Percentiles rank a stretch among this genome's conserved stretches.
Conservation (phyloP, 2,113 vertebrate species). For the Triplophysa siluroides region DNA sequence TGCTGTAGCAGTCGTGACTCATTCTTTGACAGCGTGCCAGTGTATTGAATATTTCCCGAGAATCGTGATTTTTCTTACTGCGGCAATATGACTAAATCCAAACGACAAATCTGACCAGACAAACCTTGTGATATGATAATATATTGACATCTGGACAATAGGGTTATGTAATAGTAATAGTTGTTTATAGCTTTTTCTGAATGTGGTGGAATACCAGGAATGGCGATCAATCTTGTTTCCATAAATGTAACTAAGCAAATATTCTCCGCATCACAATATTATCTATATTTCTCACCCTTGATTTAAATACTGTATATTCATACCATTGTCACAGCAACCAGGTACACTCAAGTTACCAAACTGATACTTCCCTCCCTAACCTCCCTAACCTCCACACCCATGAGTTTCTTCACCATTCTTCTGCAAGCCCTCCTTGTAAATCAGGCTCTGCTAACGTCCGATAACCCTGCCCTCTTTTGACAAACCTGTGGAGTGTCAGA, state of each 20-base stretch:
- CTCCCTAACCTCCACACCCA: conserved; percentile 5
- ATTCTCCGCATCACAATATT: neutral
- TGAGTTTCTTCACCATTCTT: neutral
- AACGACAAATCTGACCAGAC: neutral
- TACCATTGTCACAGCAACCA: neutral
- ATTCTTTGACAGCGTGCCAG: neutral
- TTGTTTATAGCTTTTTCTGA: too few relatives aligned
- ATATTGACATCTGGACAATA: neutral
- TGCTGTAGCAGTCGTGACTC: conserved; percentile 17
- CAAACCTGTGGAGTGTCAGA: neutral
- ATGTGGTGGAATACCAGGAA: too few relatives aligned
- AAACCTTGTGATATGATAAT: neutral
- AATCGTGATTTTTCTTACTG: neutral
- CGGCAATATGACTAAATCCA: neutral
- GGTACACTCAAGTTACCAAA: conserved; percentile 31
- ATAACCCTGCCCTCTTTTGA: neutral
- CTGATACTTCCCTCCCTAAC: conserved; percentile 14
- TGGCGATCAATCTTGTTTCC: too few relatives aligned
- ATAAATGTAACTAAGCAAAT: too few relatives aligned
- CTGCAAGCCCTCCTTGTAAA: neutral
- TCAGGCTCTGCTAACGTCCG: neutral
- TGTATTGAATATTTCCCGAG: neutral
- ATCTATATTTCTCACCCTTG: conserved; percentile 5
- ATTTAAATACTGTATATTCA: conserved; percentile 15
- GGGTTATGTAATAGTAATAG: neutral